Evolutionary conservation across 2,888 invertebrate genomes (phyloP), one percentile per base, ranked within the genome.

Genomic region (Thereva unica): DNA sequence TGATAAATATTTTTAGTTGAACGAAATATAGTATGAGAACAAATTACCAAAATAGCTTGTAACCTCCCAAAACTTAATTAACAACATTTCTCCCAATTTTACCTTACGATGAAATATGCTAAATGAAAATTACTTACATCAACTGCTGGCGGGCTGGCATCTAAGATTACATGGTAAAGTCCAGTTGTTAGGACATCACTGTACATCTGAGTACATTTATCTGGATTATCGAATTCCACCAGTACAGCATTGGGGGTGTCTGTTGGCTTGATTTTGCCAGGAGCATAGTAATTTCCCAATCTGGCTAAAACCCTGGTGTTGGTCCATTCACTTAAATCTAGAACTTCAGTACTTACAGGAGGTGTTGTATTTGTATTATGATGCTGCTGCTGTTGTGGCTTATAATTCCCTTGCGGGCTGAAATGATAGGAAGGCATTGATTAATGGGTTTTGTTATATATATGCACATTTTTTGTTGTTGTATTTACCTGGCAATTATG

Each of bases 241-340:
- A 88, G 85, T 74, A 95, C 86, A 75, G 89, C 89, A 75, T 86
- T 85, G 67, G 84, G 83, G 72, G 86, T 85, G 67, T 84, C 85
- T 45, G 84, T 84, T 75, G 88, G 86, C 49, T 90, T 87, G 73
- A 97, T 95, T 67, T 93, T 90, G 64, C 95, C 97, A 6, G 96
- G 93, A 73, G 92, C 87, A 82, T 93, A 94, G 74, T 89, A 85
- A 69, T 88, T 88, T 71, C 90, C 88, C 76, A 89, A 88, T 78
- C 92, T 92, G 49, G 96, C 97, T 74, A 97, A 83, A 68, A 97
- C 93, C 74, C 96, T 85, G 78, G 95, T 95, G 76, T 93, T 92
- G 73, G 89, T 88, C 97, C 97, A 97, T 82, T 97, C 96, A 75
- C 89, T 90, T 73, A 97, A 85, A 83, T 97, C 94, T 71, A 97